Evolutionary conservation across 2,113 vertebrate species (phyloP).

Genomic region (Crotalus tigris): DNA sequence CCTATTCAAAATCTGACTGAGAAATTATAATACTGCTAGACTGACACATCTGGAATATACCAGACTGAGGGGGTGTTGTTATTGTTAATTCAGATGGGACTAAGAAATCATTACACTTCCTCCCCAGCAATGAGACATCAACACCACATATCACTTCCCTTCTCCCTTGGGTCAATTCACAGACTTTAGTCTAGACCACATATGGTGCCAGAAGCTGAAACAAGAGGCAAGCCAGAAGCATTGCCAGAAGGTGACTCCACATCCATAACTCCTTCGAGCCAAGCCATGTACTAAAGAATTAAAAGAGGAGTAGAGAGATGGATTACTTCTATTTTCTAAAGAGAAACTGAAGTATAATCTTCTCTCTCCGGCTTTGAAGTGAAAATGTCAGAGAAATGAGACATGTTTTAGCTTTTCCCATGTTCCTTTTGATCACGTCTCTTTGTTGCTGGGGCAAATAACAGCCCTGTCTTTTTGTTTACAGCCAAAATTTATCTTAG

Average conservation of each 20-base stretch:
- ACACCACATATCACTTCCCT: not conserved
- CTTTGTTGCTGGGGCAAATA: not conserved
- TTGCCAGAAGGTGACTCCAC: not conserved
- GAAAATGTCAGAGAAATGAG: not conserved
- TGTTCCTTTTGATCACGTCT: accelerated
- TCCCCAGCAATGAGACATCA: not conserved
- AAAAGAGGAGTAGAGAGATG: not conserved
- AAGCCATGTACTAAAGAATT: not conserved
- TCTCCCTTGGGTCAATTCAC: not conserved
- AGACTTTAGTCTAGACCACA: not conserved
- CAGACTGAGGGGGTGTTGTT: not conserved
- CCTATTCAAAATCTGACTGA: not conserved
- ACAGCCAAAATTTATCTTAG: not conserved
- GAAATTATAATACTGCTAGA: not conserved
- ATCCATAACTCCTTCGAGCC: not conserved
- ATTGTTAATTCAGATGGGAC: not conserved
- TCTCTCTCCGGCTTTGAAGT: accelerated
- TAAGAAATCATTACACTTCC: not conserved
- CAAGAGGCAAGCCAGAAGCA: not conserved
- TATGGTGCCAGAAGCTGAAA: not conserved
- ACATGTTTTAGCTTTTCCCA: not conserved
- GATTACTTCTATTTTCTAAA: not conserved
- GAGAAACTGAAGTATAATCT: not conserved
- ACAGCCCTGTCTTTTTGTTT: not conserved
- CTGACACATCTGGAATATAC: not conserved